Evolutionary conservation across 2,888 invertebrate genomes (phyloP), one percentile per base, ranked within the genome.

Genomic region (Neoascia interrupta): DNA sequence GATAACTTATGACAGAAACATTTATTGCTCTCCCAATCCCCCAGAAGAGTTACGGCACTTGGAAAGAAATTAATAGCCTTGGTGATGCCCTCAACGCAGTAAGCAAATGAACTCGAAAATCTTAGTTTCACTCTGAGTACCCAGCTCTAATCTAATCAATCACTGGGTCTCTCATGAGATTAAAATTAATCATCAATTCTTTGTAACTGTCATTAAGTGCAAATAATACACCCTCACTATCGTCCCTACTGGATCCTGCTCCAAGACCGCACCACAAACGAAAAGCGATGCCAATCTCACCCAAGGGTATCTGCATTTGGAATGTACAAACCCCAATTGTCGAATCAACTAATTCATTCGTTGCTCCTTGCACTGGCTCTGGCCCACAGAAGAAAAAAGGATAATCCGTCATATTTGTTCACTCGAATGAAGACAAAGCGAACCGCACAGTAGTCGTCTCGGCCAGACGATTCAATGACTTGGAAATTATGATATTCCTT

Each of bases 181-280:
- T 41, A 68, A 60, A 76, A 79, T 79, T 79, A 79, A 79, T 79
- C 73, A 79, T 72, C 66, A 73, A 73, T 73, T 73, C 79, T 79
- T 79, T 73, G 60, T 79, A 56, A 72, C 79, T 73, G 73, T 79
- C 79, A 73, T 79, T 79, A 79, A 73, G 73, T 56, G 73, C 66
- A 79, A 73, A 79, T n/a, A n/a, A n/a, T 70, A 56, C 51, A 61
- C 56, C 56, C 47, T 13, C 45, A 54, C 43, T 61, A 47, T 18
- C 53, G 54, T 76, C 64, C 19, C 39, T 31, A 26, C 51, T 31
- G 43, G 54, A 51, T 58, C 49, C 45, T 51, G 58, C 51, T 36
- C 56, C 49, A 23, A 31, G 39, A 66, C 72, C 18, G 8, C 13
- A 36, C 26, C 5, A 3, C 26, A 43, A 4, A 39, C 18, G 1